Evolutionary conservation across 2,888 invertebrate genomes (phyloP).

Genomic region (Dendrolimus houi): DNA sequence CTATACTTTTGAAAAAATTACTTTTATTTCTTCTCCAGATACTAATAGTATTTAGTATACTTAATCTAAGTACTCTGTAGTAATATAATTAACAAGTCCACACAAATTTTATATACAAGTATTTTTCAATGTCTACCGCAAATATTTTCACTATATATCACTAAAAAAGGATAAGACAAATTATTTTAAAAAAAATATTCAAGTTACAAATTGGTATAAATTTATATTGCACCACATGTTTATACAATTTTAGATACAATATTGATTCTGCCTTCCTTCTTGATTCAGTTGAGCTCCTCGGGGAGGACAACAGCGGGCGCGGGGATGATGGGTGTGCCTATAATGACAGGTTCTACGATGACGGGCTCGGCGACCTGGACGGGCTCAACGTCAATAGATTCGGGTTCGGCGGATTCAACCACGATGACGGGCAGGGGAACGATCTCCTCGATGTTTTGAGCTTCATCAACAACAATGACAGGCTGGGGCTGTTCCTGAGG

Average conservation of each 20-base stretch:
- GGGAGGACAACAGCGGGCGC: conserved; percentile 30
- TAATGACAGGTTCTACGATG: conserved; percentile 21
- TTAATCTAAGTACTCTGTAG: too few species aligned
- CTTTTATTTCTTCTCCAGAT: too few species aligned
- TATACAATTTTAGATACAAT: not conserved
- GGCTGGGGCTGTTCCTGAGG: conserved; percentile 9
- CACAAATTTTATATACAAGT: too few species aligned
- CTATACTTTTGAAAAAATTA: too few species aligned
- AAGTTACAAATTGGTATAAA: too few species aligned
- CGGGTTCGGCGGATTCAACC: conserved; percentile 9
- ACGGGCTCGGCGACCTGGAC: conserved; percentile 15
- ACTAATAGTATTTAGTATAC: too few species aligned
- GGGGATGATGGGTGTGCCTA: conserved; percentile 28
- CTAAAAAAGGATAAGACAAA: too few species aligned
- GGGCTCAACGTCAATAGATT: conserved; percentile 12
- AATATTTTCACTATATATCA: too few species aligned
- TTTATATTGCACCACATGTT: not conserved
- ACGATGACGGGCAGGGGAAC: conserved; percentile 13
- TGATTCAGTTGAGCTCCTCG: conserved; percentile 30
- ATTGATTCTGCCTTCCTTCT: not conserved
- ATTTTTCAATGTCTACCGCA: too few species aligned
- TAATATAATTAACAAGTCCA: too few species aligned
- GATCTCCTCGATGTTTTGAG: conserved; percentile 8
- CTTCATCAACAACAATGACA: conserved; percentile 11
- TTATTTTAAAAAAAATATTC: too few species aligned